Percentiles rank a stretch among this genome's conserved stretches.
These are phyloP conservation scores for Coenobita brevimanus DNA, from an alignment of 1,140 invertebrate species.

Conservation along the genomic window DNA sequence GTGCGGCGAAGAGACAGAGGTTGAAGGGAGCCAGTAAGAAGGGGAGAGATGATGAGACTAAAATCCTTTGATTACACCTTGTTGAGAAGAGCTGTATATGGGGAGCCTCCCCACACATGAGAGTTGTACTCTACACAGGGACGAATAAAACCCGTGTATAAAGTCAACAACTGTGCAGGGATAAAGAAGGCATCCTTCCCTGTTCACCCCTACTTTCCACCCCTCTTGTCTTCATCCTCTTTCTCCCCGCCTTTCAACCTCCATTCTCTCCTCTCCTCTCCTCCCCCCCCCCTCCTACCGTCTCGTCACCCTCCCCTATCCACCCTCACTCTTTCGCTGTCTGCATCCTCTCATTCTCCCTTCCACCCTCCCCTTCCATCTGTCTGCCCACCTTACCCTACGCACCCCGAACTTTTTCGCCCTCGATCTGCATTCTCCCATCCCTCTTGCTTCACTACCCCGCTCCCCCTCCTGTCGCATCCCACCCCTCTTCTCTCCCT, in stretches of 20 bases:
- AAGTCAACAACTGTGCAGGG: no score
- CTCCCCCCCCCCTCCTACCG: background rate
- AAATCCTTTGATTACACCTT: no score
- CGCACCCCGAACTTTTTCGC: background rate
- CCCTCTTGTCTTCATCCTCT: background rate
- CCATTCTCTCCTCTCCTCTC: background rate
- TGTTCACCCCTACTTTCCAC: background rate
- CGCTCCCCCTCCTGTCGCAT: background rate
- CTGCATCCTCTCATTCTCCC: background rate
- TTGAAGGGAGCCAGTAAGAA: no score
- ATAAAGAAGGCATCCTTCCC: background rate
- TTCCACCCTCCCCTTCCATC: background rate
- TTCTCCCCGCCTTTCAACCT: background rate
- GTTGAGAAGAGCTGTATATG: no score
- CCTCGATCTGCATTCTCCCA: background rate
- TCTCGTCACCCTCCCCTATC: no score
- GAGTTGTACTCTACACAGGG: no score
- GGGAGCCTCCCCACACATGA: no score
- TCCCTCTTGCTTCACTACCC: no score
- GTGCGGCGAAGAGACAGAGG: no score
- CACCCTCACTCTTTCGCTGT: background rate
- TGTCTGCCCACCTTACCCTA: no score
- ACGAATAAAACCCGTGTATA: no score
- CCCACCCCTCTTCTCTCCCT: background rate
- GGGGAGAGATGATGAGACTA: no score